Base-by-base conservation (phyloP, 2,797 vertebrate genomes). In the Ptychadena robeensis region DNA sequence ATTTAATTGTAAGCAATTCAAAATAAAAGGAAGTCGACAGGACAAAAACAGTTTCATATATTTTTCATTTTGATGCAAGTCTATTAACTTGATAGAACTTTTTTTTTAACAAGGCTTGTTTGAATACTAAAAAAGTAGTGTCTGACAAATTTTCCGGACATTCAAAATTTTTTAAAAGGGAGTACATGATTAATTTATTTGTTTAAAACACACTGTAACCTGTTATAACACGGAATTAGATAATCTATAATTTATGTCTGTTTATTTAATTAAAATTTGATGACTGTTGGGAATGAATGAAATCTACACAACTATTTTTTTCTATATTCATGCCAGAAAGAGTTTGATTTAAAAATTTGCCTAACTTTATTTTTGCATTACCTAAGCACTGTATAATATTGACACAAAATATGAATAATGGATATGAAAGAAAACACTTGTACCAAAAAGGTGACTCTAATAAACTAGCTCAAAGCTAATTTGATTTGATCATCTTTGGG, bases 251-350 rank as follows among this genome's bases (percentile, higher is more conserved):
- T 78, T 82, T 72, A 82, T 72, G 67, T 48, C 69, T 77, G 81
- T 78, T 82, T 82, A 82, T 82, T 82, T 82, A 82, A 78, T 82
- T 71, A 82, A 82, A 82, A 12, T 70, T 82, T 31, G 9, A 82
- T 82, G 74, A 78, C 53, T 78, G 73, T 72, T 82, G 81, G 81
- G 81, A 82, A 59, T 71, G 28, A 76, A 35, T 78, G 81, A 77
- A 82, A 82, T 82, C 67, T 76, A 82, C 81, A 82, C 81, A 82
- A 77, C 81, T 71, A 82, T 64, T 77, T 65, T 48, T 78, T 61
- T 40, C 28, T 76, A 48, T 59, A 70, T 76, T 77, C 65, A n/a
- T 79, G 77, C 30, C 57, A 64, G 27, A 44, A 38, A 27, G 57
- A 81, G 30, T 65, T 73, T 81, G 38, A 44, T 22, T 28, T 68